Conservation (phyloP, 1,140 invertebrate species). For the Brachionus asplanchnoidis region DNA sequence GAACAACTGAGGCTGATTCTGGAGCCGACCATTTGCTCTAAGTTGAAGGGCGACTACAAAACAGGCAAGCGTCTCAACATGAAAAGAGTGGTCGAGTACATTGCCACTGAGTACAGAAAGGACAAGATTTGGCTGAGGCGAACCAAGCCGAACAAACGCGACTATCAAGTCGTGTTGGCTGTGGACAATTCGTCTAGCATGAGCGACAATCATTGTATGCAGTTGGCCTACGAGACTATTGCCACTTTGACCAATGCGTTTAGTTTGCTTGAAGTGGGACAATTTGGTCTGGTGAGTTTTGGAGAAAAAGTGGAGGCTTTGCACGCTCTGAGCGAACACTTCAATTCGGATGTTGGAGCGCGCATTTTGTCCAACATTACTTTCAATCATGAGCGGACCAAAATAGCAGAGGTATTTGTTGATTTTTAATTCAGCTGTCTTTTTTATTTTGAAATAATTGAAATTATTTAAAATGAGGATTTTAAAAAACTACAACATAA, state of each 20-base stretch:
- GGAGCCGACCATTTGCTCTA: constrained; percentile 85
- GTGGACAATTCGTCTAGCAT: constrained; percentile 87
- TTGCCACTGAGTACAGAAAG: constrained; percentile 95
- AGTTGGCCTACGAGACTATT: constrained; percentile 25
- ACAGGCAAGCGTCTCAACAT: constrained; percentile 96
- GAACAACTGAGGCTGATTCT: constrained; percentile 86
- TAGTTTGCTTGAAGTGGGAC: constrained; percentile 16
- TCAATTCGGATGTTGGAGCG: constrained; percentile 9
- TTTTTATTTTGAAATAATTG: too few species aligned
- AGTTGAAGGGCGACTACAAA: constrained; percentile 80
- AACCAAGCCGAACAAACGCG: constrained; percentile 86
- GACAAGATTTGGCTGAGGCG: constrained; percentile 97
- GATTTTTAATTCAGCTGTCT: too few species aligned
- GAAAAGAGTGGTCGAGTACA: constrained; percentile 91
- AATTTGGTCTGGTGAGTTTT: constrained; percentile 41
- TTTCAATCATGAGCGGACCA: constrained; percentile 23
- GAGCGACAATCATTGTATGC: constrained; percentile 58
- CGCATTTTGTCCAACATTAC: neutral
- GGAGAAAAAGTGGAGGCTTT: neutral
- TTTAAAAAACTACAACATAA: too few species aligned
- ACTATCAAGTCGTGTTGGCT: constrained; percentile 93
- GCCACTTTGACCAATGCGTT: constrained; percentile 21
- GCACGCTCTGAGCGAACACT: neutral
- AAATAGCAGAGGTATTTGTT: constrained; percentile 11
- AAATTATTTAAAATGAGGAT: too few species aligned